Evolutionary conservation across 2,888 invertebrate species (phyloP).

Genomic region (Sepioteuthis lessoniana): DNA sequence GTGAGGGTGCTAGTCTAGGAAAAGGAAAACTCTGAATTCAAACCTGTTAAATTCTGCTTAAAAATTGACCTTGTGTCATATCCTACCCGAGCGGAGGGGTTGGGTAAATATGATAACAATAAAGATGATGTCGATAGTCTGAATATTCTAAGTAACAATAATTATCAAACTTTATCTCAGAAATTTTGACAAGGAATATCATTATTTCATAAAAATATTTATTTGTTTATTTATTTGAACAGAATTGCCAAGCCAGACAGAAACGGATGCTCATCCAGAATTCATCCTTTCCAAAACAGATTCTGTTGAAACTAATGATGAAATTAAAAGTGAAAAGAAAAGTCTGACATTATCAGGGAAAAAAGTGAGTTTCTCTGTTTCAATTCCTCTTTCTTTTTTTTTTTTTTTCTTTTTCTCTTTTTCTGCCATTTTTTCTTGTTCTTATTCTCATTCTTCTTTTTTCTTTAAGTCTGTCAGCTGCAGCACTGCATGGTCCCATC

Average conservation of each 20-base stretch:
- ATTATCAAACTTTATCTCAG: no score
- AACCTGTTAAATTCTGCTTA: no score
- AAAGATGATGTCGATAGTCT: no score
- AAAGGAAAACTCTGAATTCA: no score
- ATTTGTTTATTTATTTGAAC: background rate
- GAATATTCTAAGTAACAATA: no score
- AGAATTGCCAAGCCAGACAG: conserved; percentile 50
- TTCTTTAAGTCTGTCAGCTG: background rate
- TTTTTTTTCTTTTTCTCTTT: background rate
- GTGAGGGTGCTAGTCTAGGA: no score
- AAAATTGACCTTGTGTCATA: no score
- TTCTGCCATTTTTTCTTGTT: background rate
- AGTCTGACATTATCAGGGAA: conserved; percentile 40
- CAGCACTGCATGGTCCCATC: conserved; percentile 33
- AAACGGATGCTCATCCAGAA: conserved; percentile 71
- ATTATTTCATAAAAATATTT: no score
- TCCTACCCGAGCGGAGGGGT: no score
- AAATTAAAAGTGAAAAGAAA: conserved; percentile 25
- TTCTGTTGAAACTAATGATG: conserved; percentile 52
- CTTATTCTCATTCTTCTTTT: background rate
- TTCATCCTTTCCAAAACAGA: conserved; percentile 59
- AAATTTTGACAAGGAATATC: no score
- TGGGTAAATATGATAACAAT: no score
- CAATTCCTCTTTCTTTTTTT: background rate
- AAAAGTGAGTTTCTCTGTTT: background rate